These are phyloP conservation scores for Erpetoichthys calabaricus DNA, from an alignment of 2,797 vertebrate species.

Conservation along the genomic window DNA sequence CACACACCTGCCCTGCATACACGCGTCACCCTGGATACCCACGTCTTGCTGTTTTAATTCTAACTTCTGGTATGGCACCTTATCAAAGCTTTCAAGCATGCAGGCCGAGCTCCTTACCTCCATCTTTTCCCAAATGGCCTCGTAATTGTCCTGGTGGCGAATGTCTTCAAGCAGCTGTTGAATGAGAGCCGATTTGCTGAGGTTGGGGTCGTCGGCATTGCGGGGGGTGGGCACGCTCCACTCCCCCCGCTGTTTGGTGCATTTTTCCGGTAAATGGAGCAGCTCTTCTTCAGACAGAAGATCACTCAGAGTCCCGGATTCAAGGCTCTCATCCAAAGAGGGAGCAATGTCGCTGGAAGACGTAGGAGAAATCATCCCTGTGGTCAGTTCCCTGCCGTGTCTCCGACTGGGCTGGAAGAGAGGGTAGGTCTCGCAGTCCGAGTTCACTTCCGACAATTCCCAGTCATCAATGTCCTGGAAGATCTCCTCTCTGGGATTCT, in stretches of 20 bases:
- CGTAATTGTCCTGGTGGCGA: conserved; percentile 71
- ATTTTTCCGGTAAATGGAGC: conserved; percentile 28
- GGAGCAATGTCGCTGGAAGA: conserved; percentile 78
- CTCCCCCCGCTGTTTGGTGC: conserved; percentile 25
- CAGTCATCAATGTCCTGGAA: conserved; percentile 90
- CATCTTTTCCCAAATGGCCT: conserved; percentile 76
- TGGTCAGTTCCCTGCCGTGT: conserved; percentile 32
- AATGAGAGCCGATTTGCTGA: conserved; percentile 47
- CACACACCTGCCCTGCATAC: no score
- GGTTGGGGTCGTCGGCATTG: conserved; percentile 32
- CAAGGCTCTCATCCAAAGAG: conserved; percentile 74
- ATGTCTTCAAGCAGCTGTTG: conserved; percentile 76
- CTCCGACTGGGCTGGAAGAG: conserved; percentile 38
- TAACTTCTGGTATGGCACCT: no score
- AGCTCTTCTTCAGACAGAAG: conserved; percentile 72
- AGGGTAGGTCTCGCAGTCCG: conserved; percentile 65
- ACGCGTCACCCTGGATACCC: no score
- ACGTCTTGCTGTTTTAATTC: no score
- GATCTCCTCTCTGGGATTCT: conserved; percentile 51
- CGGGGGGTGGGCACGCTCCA: conserved; percentile 16
- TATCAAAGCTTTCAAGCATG: no score
- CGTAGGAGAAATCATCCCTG: conserved; percentile 58
- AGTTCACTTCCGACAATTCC: conserved; percentile 82
- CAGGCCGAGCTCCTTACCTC: conserved; percentile 56
- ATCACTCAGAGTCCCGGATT: conserved; percentile 80